phyloP scores from a whole-genome alignment of 2,113 vertebrate genomes.

The Fregetta grallaria region DNA sequence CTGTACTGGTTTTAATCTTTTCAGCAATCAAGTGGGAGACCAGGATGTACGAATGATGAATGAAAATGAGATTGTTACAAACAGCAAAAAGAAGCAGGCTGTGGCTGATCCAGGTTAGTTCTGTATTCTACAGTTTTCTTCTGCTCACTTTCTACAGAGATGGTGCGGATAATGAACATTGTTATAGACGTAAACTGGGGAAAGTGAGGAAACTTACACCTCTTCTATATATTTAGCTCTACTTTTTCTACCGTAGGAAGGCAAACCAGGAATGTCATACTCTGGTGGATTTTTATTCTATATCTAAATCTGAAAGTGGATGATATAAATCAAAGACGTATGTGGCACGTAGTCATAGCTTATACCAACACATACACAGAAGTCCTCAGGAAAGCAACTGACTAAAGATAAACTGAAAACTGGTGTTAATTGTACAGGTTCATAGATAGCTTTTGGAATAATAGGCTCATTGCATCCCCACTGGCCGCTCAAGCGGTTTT shows the following conservation, averaged over 20 bases:
- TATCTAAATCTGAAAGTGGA: background rate
- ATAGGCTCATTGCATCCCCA: background rate
- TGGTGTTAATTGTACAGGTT: background rate
- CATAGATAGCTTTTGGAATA: background rate
- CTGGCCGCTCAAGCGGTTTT: background rate
- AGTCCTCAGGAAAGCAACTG: background rate
- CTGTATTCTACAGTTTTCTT: background rate
- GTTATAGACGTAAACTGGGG: background rate
- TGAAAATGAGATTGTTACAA: conserved; percentile 89
- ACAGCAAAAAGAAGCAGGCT: conserved; percentile 79
- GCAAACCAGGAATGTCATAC: background rate
- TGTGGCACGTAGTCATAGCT: background rate
- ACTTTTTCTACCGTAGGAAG: background rate
- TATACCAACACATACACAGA: background rate
- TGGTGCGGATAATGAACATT: background rate
- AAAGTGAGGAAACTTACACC: background rate
- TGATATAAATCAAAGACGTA: background rate
- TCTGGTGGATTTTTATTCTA: background rate
- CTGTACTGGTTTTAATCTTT: conserved; percentile 7
- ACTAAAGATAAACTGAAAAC: background rate
- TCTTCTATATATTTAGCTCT: background rate
- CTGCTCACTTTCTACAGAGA: background rate
- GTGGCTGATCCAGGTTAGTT: conserved; percentile 85
- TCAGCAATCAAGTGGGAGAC: conserved; percentile 86
- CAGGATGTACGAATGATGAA: conserved; percentile 97